Conservation (phyloP, 2,888 invertebrate species). For the Alloscopus bannaensis region DNA sequence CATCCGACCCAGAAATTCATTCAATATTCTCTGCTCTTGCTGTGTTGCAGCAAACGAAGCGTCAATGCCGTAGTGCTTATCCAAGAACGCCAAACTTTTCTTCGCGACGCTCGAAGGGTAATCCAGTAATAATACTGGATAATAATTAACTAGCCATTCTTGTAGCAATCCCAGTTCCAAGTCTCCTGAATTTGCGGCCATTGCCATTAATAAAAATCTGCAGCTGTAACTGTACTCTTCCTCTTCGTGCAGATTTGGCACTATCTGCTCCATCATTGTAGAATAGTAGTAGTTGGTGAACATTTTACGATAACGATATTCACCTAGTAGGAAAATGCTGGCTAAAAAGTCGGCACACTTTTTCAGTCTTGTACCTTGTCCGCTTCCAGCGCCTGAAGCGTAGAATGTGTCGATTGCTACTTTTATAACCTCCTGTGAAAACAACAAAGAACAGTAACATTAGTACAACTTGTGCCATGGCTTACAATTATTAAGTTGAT, state of each 20-base stretch:
- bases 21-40: conserved; percentile 49
- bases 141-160: conserved; percentile 35
- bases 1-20: conserved; percentile 48
- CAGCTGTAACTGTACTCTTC: neutral
- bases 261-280: conserved; percentile 35
- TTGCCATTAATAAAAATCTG: conserved; percentile 26
- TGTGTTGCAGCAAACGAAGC: conserved; percentile 35
- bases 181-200: conserved; percentile 5
- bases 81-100: conserved; percentile 1
- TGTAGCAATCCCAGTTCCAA: conserved; percentile 14
- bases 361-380: neutral
- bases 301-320: conserved; percentile 24
- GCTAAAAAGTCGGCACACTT: conserved; percentile 32
- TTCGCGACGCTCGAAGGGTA: conserved; percentile 1
- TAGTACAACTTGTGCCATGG: no score
- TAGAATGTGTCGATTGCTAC: conserved; percentile 16
- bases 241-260: conserved; percentile 12
- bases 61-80: conserved; percentile 19
- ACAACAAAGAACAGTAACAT: conserved; percentile 3
- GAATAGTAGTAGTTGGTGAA: conserved; percentile 38
- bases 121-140: conserved; percentile 31
- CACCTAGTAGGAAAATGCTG: conserved; percentile 19
- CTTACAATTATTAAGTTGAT: neutral
- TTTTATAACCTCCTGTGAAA: conserved; percentile 33
- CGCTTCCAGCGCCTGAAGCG: no score